These are phyloP conservation scores for Pimpla rufipes DNA, from an alignment of 2,888 invertebrate species.

Conservation along the genomic window DNA sequence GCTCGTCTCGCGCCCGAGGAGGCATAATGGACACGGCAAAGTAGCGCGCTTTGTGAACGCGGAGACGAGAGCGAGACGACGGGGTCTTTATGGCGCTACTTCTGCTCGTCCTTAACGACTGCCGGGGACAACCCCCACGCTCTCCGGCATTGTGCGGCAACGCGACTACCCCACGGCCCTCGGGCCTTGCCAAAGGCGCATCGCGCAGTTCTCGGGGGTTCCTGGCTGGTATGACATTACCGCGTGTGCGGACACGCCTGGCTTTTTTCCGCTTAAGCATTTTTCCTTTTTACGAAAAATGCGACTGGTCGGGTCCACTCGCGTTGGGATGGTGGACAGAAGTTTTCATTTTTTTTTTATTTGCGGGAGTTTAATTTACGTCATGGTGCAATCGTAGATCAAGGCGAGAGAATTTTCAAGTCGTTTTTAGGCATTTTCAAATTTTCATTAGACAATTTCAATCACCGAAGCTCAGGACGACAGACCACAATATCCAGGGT, in stretches of 20 bases:
- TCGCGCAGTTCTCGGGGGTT: slow-evolving; percentile 26
- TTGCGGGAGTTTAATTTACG: too few relatives aligned
- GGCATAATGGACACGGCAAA: slow-evolving; percentile 72
- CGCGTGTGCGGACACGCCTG: slow-evolving; percentile 1
- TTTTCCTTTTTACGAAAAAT: neutral
- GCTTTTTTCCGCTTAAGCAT: neutral
- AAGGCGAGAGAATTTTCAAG: too few relatives aligned
- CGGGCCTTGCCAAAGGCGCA: slow-evolving; percentile 65
- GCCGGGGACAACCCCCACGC: slow-evolving; percentile 25
- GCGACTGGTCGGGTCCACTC: too few relatives aligned
- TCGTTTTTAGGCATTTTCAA: too few relatives aligned
- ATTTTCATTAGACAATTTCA: too few relatives aligned
- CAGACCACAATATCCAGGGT: too few relatives aligned
- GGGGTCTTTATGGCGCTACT: slow-evolving; percentile 75
- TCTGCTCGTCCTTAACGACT: slow-evolving; percentile 78
- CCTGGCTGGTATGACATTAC: neutral
- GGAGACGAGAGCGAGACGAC: slow-evolving; percentile 73
- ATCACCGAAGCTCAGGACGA: too few relatives aligned
- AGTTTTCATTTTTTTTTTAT: too few relatives aligned
- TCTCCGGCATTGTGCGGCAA: slow-evolving; percentile 75
- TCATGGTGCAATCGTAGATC: too few relatives aligned
- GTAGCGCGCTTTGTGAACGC: slow-evolving; percentile 78
- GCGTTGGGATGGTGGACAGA: too few relatives aligned
- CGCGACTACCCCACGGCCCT: slow-evolving; percentile 53
- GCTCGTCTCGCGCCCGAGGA: slow-evolving; percentile 30